These are phyloP conservation scores for Gila orcuttii DNA, from an alignment of 2,113 vertebrate genomes.

Conservation along the genomic window DNA sequence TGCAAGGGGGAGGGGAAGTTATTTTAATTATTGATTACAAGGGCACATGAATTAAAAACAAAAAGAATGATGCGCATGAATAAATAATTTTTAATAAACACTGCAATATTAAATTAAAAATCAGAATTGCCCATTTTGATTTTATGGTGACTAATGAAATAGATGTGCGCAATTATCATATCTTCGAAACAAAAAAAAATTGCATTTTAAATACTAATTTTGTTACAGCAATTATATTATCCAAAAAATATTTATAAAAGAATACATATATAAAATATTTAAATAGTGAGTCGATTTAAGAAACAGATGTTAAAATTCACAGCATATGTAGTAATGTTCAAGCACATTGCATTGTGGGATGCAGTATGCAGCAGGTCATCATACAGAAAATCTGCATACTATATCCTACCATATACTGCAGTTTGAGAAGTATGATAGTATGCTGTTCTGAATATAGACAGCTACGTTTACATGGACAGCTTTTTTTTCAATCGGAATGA, in stretches of 20 bases:
- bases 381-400: background rate
- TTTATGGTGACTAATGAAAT: background rate
- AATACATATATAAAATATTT: background rate
- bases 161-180: background rate
- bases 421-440: background rate
- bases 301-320: background rate
- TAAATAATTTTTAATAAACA: too few species aligned
- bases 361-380: background rate
- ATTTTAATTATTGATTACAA: too few species aligned
- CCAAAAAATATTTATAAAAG: background rate
- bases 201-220: too few species aligned
- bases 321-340: background rate
- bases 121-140: too few species aligned
- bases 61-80: too few species aligned
- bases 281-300: background rate
- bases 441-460: background rate
- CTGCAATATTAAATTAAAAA: too few species aligned
- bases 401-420: background rate
- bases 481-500: too few species aligned
- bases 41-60: too few species aligned
- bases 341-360: background rate
- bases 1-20: too few species aligned
- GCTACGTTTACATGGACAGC: too few species aligned
- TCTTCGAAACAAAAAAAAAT: background rate
- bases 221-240: background rate